These are phyloP conservation scores for Sceliomorpha sp. DNA, from an alignment of 2,888 invertebrate species.

Conservation along the genomic window DNA sequence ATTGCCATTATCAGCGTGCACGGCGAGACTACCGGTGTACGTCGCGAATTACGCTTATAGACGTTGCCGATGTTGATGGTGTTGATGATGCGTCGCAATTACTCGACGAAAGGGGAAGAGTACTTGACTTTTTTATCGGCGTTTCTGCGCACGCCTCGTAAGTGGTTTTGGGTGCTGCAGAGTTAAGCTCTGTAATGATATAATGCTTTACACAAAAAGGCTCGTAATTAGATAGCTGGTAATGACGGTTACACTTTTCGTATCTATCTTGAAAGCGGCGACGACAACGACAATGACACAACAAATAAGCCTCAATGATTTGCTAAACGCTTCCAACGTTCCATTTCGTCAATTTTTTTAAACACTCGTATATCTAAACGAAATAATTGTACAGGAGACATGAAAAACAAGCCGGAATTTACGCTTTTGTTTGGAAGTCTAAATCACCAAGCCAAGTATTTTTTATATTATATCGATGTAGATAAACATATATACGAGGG, in stretches of 20 bases:
- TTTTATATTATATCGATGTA: no score
- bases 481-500: no score
- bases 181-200: slow-evolving; percentile 44
- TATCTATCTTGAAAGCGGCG: slow-evolving; percentile 24
- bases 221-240: slow-evolving; percentile 44
- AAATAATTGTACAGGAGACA: no score
- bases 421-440: no score
- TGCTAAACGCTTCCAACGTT: no score
- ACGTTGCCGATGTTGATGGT: slow-evolving; percentile 25
- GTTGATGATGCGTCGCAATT: slow-evolving; percentile 9
- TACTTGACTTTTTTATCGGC: slow-evolving; percentile 13
- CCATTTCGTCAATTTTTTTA: no score
- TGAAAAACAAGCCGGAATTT: no score
- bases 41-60: slow-evolving; percentile 13
- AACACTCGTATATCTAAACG: no score
- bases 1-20: slow-evolving; percentile 61
- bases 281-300: slow-evolving; percentile 14
- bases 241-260: slow-evolving; percentile 23
- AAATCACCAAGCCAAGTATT: no score
- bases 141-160: no score
- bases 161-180: no score
- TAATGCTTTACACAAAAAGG: slow-evolving; percentile 32
- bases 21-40: slow-evolving; percentile 41
- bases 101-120: slow-evolving; percentile 12
- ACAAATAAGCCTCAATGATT: no score